A percentile compares a stretch with the other conserved stretches of the same genome.
Evolutionary conservation across 2,113 vertebrate species (phyloP).

Genomic region (Lagopus muta): DNA sequence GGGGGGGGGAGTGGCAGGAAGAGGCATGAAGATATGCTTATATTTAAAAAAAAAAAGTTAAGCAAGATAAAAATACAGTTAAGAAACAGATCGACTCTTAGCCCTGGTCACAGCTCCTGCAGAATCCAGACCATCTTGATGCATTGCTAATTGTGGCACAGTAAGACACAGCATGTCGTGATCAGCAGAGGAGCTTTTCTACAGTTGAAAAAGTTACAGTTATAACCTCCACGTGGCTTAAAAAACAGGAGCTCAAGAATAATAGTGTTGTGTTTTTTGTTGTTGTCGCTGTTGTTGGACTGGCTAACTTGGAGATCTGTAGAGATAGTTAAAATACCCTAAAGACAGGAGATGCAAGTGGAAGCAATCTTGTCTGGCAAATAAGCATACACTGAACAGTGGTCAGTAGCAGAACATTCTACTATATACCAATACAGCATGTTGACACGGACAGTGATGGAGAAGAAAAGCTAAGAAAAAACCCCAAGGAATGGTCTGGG

Average conservation of each 20-base stretch:
- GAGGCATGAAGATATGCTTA: background rate
- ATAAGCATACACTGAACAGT: background rate
- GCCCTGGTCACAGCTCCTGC: conserved; percentile 30
- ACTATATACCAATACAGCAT: background rate
- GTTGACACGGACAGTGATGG: background rate
- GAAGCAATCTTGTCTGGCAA: conserved; percentile 10
- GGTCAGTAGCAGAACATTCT: background rate
- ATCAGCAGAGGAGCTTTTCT: background rate
- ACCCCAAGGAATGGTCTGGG: background rate
- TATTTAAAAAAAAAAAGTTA: conserved; percentile 12
- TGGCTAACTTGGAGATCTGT: background rate
- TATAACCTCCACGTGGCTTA: background rate
- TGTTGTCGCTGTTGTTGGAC: background rate
- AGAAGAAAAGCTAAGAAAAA: background rate
- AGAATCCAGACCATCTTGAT: background rate
- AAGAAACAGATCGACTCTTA: conserved; percentile 60
- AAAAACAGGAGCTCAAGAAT: background rate
- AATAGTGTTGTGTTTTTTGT: background rate
- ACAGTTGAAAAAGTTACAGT: background rate
- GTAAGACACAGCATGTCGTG: background rate
- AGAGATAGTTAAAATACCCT: background rate
- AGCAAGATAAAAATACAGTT: conserved; percentile 68
- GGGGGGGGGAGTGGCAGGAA: background rate
- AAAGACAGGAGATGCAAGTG: background rate
- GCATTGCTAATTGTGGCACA: background rate